A percentile compares a stretch with the other conserved stretches of the same genome.
Evolutionary conservation across 2,888 invertebrate genomes (phyloP).

Genomic region (Andrena bicolor): DNA sequence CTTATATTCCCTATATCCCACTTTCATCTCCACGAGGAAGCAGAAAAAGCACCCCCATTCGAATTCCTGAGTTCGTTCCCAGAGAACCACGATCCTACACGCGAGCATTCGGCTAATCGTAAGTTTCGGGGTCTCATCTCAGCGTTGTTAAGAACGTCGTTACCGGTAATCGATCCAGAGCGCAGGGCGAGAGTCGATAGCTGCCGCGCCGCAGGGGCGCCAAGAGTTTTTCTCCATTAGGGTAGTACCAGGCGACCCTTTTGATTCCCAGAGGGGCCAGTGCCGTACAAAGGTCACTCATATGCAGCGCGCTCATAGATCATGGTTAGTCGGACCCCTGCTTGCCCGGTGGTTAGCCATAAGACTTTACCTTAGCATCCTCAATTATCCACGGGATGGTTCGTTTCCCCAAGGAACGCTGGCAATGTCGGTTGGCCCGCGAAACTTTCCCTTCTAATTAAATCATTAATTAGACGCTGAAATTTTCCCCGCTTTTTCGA

Average conservation of each 20-base stretch:
- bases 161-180: slow-evolving; percentile 64
- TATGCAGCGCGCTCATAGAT: slow-evolving; percentile 80
- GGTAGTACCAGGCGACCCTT: slow-evolving; percentile 64
- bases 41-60: not conserved
- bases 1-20: not conserved
- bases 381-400: slow-evolving; percentile 79
- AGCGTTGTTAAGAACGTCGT: slow-evolving; percentile 60
- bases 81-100: slow-evolving; percentile 6
- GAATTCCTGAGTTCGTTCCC: not conserved
- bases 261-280: slow-evolving; percentile 74
- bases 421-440: slow-evolving; percentile 68
- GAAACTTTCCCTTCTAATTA: slow-evolving; percentile 81
- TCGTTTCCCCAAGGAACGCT: slow-evolving; percentile 69
- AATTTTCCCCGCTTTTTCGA: slow-evolving; percentile 68
- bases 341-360: slow-evolving; percentile 67
- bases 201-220: slow-evolving; percentile 26
- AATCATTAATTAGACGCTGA: slow-evolving; percentile 80
- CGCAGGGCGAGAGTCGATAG: slow-evolving; percentile 60
- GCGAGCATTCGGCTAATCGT: slow-evolving; percentile 25
- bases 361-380: slow-evolving; percentile 79
- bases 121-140: slow-evolving; percentile 48
- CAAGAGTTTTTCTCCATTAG: slow-evolving; percentile 77
- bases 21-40: not conserved
- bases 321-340: slow-evolving; percentile 78
- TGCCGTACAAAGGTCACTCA: slow-evolving; percentile 81